Evolutionary conservation across 2,888 invertebrate species (phyloP).

Genomic region (Phymatocera aterrima): DNA sequence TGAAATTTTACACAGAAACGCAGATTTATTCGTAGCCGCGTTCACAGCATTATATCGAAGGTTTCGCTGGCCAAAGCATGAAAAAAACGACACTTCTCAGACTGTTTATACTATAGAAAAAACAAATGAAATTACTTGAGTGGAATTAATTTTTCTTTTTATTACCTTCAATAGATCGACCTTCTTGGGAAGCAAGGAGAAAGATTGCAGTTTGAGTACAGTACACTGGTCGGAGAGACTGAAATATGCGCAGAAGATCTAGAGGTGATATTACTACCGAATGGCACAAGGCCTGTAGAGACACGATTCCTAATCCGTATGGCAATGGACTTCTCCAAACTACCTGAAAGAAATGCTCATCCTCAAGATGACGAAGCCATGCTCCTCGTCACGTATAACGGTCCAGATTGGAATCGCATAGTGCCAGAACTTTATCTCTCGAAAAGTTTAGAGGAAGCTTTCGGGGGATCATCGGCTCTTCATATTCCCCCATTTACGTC

Average conservation of each 20-base stretch:
- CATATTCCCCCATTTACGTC: slow-evolving; percentile 75
- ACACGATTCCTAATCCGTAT: slow-evolving; percentile 82
- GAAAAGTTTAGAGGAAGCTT: slow-evolving; percentile 75
- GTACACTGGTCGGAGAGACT: slow-evolving; percentile 78
- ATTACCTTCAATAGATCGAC: slow-evolving; percentile 72
- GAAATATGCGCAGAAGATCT: slow-evolving; percentile 78
- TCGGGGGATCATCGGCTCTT: slow-evolving; percentile 72
- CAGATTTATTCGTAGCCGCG: no score
- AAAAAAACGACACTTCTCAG: no score
- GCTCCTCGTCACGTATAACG: slow-evolving; percentile 78
- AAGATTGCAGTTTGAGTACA: slow-evolving; percentile 80
- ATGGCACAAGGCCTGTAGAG: slow-evolving; percentile 72
- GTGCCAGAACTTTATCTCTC: slow-evolving; percentile 75
- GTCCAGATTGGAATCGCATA: slow-evolving; percentile 74
- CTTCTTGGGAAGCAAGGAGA: slow-evolving; percentile 77
- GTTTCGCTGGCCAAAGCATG: no score
- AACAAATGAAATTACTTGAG: neutral
- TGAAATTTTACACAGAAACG: no score
- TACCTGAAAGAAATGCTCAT: slow-evolving; percentile 79
- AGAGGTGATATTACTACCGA: slow-evolving; percentile 80
- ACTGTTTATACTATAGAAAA: neutral
- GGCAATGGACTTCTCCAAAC: slow-evolving; percentile 79
- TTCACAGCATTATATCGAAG: no score
- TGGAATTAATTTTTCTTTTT: neutral
- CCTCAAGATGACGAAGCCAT: slow-evolving; percentile 76